phyloP scores from a whole-genome alignment of 2,888 invertebrate genomes.

The Zelleria hepariella region DNA sequence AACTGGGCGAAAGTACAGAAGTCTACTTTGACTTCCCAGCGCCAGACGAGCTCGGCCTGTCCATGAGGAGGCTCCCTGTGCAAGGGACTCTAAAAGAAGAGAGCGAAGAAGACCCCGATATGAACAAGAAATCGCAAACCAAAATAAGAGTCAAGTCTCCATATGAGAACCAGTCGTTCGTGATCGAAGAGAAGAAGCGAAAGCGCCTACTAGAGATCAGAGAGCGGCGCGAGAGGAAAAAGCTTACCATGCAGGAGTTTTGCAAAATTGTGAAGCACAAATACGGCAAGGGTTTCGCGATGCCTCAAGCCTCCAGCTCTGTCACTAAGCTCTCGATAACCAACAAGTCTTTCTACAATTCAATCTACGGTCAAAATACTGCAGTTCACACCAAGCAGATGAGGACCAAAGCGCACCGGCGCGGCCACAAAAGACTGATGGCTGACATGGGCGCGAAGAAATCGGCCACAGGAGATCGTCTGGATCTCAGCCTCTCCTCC shows the following conservation, averaged over 20 bases:
- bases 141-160: constrained; percentile 53
- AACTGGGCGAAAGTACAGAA: neutral
- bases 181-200: constrained; percentile 53
- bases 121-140: constrained; percentile 35
- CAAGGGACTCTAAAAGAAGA: constrained; percentile 36
- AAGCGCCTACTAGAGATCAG: constrained; percentile 51
- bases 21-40: constrained; percentile 14
- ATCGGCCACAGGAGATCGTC: neutral
- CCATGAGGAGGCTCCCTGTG: constrained; percentile 29
- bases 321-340: constrained; percentile 60
- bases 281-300: constrained; percentile 29
- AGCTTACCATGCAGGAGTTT: constrained; percentile 41
- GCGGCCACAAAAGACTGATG: neutral
- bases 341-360: constrained; percentile 61
- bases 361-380: constrained; percentile 45
- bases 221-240: constrained; percentile 48
- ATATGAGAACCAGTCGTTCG: constrained; percentile 48
- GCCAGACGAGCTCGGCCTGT: constrained; percentile 32
- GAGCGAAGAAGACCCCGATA: constrained; percentile 26
- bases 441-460: neutral
- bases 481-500: neutral
- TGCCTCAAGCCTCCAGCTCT: constrained; percentile 49
- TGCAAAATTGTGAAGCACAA: constrained; percentile 43
- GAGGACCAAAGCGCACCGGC: neutral
- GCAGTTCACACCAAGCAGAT: neutral